These are phyloP conservation scores for Ibycter americanus DNA, from an alignment of 2,797 vertebrate genomes.

Conservation along the genomic window DNA sequence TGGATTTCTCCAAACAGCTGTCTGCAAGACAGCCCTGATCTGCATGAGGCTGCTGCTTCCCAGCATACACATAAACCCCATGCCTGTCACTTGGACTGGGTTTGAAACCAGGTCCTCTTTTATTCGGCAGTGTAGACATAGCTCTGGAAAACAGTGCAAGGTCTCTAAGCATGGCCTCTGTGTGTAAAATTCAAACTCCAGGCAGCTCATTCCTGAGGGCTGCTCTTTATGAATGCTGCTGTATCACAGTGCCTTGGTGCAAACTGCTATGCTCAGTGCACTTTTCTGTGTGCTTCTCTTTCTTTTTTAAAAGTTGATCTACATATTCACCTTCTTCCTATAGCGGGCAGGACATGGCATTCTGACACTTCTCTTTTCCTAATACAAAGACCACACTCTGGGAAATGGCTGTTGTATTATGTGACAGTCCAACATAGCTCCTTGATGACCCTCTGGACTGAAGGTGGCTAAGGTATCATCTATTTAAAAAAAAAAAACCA, in stretches of 20 bases:
- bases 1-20: neutral
- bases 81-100: neutral
- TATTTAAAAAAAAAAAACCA: neutral
- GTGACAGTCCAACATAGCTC: neutral
- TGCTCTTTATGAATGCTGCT: neutral
- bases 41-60: neutral
- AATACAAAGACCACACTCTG: neutral
- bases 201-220: neutral
- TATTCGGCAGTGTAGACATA: neutral
- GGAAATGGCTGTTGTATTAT: neutral
- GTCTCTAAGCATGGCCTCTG: neutral
- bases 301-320: neutral
- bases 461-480: neutral
- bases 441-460: neutral
- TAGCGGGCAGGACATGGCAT: neutral
- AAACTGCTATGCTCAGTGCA: accelerated
- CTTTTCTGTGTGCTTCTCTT: neutral
- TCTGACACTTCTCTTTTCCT: neutral
- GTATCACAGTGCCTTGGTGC: neutral
- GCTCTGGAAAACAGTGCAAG: neutral
- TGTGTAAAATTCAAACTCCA: neutral
- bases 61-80: accelerated
- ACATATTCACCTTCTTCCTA: neutral
- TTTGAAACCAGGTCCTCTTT: neutral
- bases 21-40: neutral